These are phyloP conservation scores for Hermaeophaga mercurialis DNA, from an alignment of 2,888 invertebrate genomes.

Conservation along the genomic window DNA sequence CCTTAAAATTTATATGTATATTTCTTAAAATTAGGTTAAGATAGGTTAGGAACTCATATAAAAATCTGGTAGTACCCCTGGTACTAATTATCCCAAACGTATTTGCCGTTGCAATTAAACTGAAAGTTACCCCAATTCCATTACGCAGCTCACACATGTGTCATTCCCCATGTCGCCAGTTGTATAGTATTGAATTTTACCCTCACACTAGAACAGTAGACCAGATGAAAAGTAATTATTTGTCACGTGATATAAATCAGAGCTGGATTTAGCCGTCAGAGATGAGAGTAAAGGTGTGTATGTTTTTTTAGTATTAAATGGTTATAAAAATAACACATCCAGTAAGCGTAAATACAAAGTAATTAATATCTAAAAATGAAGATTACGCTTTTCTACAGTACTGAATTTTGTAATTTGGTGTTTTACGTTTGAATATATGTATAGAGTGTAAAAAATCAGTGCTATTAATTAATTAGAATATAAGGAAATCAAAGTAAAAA, in stretches of 20 bases:
- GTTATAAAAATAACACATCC: not conserved
- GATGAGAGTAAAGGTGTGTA: not conserved
- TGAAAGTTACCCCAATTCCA: constrained; percentile 30
- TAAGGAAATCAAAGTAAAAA: too few relatives aligned
- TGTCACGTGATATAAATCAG: constrained; percentile 28
- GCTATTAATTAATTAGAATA: too few relatives aligned
- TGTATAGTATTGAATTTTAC: constrained; percentile 35
- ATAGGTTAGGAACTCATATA: too few relatives aligned
- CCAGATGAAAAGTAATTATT: constrained; percentile 29
- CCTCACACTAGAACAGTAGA: constrained; percentile 30
- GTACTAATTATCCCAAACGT: constrained; percentile 15
- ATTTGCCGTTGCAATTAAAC: constrained; percentile 32
- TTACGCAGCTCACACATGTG: constrained; percentile 31
- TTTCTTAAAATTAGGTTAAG: too few relatives aligned
- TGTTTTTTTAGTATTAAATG: not conserved
- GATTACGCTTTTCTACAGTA: too few relatives aligned
- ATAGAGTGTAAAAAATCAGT: too few relatives aligned
- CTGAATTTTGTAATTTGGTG: too few relatives aligned
- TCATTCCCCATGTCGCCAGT: constrained; percentile 36
- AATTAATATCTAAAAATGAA: too few relatives aligned
- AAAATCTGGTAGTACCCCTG: constrained; percentile 7
- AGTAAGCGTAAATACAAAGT: too few relatives aligned
- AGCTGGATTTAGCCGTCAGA: constrained; percentile 3
- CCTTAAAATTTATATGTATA: too few relatives aligned
- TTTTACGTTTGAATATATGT: too few relatives aligned